phyloP scores from a whole-genome alignment of 2,888 invertebrate genomes.

The Hofmannophila pseudospretella region DNA sequence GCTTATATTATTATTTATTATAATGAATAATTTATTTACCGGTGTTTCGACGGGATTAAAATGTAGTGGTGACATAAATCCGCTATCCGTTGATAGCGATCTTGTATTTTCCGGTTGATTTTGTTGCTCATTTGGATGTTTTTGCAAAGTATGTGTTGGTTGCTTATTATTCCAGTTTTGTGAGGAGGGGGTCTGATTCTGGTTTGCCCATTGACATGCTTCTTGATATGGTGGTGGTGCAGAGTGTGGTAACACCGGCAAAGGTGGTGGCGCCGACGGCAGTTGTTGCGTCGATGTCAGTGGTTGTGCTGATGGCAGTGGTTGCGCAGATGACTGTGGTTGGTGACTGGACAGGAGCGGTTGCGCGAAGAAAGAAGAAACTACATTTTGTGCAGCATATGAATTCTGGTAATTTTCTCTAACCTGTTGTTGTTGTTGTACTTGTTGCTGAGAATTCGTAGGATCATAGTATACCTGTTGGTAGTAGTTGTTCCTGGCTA shows the following conservation, averaged over 20 bases:
- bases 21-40: too few species aligned
- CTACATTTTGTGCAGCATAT: not conserved
- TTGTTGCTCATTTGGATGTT: not conserved
- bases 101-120: constrained; percentile 12
- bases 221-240: not conserved
- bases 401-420: not conserved
- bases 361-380: not conserved
- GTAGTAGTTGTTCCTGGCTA: not conserved
- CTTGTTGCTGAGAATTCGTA: not conserved
- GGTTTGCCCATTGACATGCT: not conserved
- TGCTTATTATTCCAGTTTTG: not conserved
- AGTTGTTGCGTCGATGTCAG: not conserved
- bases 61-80: constrained; percentile 28
- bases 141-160: not conserved
- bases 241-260: not conserved
- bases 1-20: too few species aligned
- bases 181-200: not conserved
- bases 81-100: constrained; percentile 37
- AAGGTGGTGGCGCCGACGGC: not conserved
- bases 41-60: constrained; percentile 11
- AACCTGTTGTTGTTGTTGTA: not conserved
- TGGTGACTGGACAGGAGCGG: not conserved
- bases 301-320: not conserved
- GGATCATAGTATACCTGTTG: constrained; percentile 2
- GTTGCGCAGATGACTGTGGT: not conserved